Base-by-base conservation (phyloP, 2,113 vertebrate species). In the Cisticola juncidis region DNA sequence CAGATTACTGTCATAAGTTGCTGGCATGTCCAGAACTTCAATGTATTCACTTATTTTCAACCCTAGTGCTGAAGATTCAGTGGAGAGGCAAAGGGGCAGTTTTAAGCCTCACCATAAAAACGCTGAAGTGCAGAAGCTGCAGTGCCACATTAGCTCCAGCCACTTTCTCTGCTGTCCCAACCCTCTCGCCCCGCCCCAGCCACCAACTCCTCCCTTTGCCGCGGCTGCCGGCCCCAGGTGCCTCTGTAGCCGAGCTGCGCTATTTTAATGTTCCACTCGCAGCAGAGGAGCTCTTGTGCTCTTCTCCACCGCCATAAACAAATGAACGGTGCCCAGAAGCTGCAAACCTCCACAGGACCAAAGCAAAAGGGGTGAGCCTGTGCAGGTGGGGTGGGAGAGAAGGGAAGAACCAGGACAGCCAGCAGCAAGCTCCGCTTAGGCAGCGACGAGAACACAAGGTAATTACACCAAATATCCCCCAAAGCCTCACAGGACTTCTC, bases 131-230 rank as follows among this genome's bases (percentile, higher is more conserved):
- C 74, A 31, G 56, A 35, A 40, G 44, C 24, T 51, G n/a, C 3
- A 2, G 51, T 36, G 74, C 74, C n/a, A 5, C 3, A 47, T 11
- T 13, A 71, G 53, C 40, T 72, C 53, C 33, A 60, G 23, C 5
- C 33, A 69, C 20, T 9, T 48, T 42, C 18, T 22, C 51, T 44
- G 23, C 24, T 74, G 51, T 17, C 48, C 21, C 66, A 78, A 28
- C 2, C 6, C 25, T 73, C 56, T 20, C 5, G 0, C 38, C 15
- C 19, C 2, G 3, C 28, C 22, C 25, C 61, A 61, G 44, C 2
- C 85, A 42, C 35, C 7, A 35, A 22, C 42, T 54, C 6, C 45
- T 80, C 65, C 68, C 56, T 71, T 47, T 28, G 44, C 73, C 12
- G 11, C 19, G 9, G 54, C 69, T 73, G 64, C 50, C 31, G 50